Percentiles rank a stretch among this genome's conserved stretches.
Conservation (phyloP, 2,113 vertebrate species). For the Diglossa brunneiventris region DNA sequence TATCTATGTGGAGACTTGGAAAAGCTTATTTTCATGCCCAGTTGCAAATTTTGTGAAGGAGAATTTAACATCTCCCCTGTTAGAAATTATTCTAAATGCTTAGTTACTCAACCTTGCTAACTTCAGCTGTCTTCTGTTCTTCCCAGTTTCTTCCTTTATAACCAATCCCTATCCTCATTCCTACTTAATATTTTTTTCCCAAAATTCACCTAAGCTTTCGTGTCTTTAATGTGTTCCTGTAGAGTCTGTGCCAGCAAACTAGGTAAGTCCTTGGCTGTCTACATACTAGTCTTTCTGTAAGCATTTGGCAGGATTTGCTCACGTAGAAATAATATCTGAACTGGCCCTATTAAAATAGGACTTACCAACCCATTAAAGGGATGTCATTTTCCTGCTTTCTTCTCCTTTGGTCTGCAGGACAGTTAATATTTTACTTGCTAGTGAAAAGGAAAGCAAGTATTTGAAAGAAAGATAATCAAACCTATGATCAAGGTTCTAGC, state of each 20-base stretch:
- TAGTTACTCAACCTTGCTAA: not conserved
- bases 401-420: not conserved
- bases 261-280: not conserved
- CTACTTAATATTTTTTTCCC: not conserved
- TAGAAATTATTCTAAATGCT: not conserved
- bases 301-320: not conserved
- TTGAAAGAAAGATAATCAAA: not conserved
- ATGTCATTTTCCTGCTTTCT: not conserved
- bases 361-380: not conserved
- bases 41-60: not conserved
- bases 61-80: not conserved
- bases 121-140: not conserved
- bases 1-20: not conserved
- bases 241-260: not conserved
- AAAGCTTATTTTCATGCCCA: not conserved
- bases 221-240: not conserved
- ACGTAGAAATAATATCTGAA: not conserved
- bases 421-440: conserved; percentile 13
- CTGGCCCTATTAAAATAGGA: not conserved
- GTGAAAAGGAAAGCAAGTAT: not conserved
- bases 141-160: not conserved
- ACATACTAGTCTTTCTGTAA: not conserved
- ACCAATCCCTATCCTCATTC: not conserved
- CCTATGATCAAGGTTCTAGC: not conserved
- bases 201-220: not conserved